These are phyloP conservation scores for Cyanoderma ruficeps DNA, from an alignment of 2,113 vertebrate species.

Conservation along the genomic window DNA sequence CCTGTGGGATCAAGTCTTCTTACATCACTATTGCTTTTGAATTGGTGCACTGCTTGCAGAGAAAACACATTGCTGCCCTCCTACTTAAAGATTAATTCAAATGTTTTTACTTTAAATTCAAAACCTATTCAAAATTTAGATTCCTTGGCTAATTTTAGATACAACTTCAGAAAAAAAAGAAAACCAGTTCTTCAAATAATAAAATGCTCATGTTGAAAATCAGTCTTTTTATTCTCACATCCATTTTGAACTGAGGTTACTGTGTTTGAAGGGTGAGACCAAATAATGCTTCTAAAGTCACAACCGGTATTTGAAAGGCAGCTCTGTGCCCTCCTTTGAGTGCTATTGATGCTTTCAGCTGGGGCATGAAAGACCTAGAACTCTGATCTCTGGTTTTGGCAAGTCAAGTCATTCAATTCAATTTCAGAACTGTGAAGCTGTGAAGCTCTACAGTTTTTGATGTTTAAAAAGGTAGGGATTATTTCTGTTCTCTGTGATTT, in stretches of 20 bases:
- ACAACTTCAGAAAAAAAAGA: neutral
- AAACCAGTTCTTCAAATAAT: neutral
- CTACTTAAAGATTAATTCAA: neutral
- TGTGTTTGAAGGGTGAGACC: constrained; percentile 4
- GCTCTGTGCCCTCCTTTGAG: constrained; percentile 28
- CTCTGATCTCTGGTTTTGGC: constrained; percentile 62
- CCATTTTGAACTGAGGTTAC: constrained; percentile 9
- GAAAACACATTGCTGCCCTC: neutral
- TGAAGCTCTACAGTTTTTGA: constrained; percentile 43
- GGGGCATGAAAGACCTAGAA: constrained; percentile 59
- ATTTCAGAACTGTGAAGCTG: constrained; percentile 38
- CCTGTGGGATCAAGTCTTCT: neutral
- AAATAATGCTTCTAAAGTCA: neutral
- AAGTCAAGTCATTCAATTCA: constrained; percentile 45
- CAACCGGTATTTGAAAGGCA: constrained; percentile 1
- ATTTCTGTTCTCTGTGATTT: constrained; percentile 56
- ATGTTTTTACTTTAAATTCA: neutral
- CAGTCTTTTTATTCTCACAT: neutral
- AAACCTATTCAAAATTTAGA: neutral
- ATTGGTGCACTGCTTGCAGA: neutral
- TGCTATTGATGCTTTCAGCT: constrained; percentile 52
- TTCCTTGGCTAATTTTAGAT: neutral
- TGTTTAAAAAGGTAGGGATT: constrained; percentile 47
- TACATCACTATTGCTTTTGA: neutral
- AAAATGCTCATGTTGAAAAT: neutral